These are phyloP conservation scores for Meloidogyne floridensis DNA, from an alignment of 1,140 invertebrate genomes.

Conservation along the genomic window DNA sequence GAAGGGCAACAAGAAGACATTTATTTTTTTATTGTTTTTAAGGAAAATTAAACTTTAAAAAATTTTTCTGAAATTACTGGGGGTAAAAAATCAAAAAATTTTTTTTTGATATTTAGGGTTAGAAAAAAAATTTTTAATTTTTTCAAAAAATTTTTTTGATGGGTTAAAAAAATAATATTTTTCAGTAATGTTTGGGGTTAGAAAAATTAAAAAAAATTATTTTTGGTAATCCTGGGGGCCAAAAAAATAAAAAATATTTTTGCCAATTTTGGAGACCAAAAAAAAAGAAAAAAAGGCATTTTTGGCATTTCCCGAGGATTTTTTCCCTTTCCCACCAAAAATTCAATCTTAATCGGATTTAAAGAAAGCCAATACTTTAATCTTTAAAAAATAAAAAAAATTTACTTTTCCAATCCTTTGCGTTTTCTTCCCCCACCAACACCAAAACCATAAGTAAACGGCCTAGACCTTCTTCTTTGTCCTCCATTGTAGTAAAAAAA, in stretches of 20 bases:
- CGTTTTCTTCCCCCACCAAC: conserved; percentile 23
- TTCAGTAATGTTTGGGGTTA: too few relatives aligned
- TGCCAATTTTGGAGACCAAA: too few relatives aligned
- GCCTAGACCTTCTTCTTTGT: conserved; percentile 21
- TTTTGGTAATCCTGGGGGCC: background rate
- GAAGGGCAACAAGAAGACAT: background rate
- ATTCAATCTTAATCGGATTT: background rate
- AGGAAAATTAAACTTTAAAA: background rate
- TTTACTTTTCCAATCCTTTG: conserved; percentile 30
- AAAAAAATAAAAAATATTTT: too few relatives aligned
- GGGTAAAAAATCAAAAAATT: too few relatives aligned
- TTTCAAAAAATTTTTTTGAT: too few relatives aligned
- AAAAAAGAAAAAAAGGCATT: background rate
- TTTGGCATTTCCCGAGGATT: background rate
- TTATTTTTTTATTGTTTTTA: background rate
- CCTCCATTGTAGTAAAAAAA: conserved; percentile 28
- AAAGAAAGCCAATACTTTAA: background rate
- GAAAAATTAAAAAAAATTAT: background rate
- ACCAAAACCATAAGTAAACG: conserved; percentile 33
- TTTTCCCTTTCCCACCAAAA: background rate
- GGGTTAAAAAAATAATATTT: too few relatives aligned
- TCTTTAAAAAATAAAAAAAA: background rate
- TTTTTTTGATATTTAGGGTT: too few relatives aligned
- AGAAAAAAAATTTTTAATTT: too few relatives aligned
- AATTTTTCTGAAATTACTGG: too few relatives aligned